Percentiles rank a stretch among this genome's conserved stretches.
Conservation (phyloP, 2,888 invertebrate species). For the Melinaea menophilus region DNA sequence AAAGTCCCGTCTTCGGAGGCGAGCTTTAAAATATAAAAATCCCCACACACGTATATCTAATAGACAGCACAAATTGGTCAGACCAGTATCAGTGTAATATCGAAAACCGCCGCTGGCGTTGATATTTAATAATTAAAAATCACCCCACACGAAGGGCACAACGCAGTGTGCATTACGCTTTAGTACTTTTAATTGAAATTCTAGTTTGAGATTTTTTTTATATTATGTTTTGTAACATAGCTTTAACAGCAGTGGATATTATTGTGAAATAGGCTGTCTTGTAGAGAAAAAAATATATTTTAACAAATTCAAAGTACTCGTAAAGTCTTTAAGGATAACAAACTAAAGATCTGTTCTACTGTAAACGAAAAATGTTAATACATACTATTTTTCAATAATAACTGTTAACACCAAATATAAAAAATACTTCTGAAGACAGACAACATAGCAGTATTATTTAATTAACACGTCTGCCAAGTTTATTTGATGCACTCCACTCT, state of each 20-base stretch:
- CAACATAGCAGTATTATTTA: slow-evolving; percentile 33
- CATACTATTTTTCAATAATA: no score
- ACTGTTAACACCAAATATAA: no score
- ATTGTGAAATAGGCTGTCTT: no score
- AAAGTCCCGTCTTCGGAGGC: no score
- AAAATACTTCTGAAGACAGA: slow-evolving; percentile 13
- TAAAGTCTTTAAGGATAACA: no score
- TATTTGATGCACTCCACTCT: slow-evolving; percentile 33
- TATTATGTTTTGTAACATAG: slow-evolving; percentile 2
- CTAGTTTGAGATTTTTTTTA: slow-evolving; percentile 23
- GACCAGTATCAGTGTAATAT: slow-evolving; percentile 53
- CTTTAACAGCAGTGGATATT: no score
- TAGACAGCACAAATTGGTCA: slow-evolving; percentile 42
- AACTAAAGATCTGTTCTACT: no score
- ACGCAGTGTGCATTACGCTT: slow-evolving; percentile 64
- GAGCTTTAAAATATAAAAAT: no score
- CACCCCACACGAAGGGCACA: slow-evolving; percentile 61
- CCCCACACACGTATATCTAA: slow-evolving; percentile 40
- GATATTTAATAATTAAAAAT: slow-evolving; percentile 77
- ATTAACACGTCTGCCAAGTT: slow-evolving; percentile 36
- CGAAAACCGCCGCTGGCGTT: slow-evolving; percentile 63
- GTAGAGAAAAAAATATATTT: no score
- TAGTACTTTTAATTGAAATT: slow-evolving; percentile 64
- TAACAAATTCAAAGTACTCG: no score
- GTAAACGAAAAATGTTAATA: no score